Conservation (phyloP, 2,113 vertebrate species). For the Puma concolor region DNA sequence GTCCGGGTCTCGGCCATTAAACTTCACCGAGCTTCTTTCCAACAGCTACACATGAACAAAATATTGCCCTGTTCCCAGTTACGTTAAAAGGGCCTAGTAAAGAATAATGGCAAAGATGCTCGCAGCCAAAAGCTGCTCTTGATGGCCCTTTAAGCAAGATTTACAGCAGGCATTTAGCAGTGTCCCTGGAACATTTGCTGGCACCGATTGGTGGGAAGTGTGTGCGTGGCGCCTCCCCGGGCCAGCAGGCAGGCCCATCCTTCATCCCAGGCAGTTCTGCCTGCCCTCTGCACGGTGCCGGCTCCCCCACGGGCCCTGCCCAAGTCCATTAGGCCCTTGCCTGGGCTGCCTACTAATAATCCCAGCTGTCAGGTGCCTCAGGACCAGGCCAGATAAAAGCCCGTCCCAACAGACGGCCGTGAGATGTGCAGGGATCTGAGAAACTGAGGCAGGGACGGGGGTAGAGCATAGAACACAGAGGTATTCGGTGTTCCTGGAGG, state of each 20-base stretch:
- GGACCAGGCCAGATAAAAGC: not conserved
- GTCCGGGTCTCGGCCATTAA: constrained; percentile 41
- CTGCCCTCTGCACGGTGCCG: not conserved
- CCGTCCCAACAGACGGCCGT: not conserved
- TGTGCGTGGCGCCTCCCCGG: constrained; percentile 56
- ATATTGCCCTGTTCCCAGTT: constrained; percentile 83
- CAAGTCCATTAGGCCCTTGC: constrained; percentile 57
- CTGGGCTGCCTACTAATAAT: constrained; percentile 58
- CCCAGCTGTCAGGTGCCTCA: not conserved
- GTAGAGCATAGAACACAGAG: not conserved
- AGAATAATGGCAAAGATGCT: constrained; percentile 85
- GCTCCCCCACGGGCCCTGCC: constrained; percentile 66
- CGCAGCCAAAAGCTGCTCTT: constrained; percentile 85
- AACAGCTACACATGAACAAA: constrained; percentile 82
- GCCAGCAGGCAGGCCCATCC: constrained; percentile 70
- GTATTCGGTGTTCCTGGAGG: not conserved
- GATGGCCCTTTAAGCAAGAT: constrained; percentile 85
- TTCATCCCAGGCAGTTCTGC: constrained; percentile 71
- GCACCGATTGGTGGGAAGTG: constrained; percentile 77
- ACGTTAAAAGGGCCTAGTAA: constrained; percentile 85
- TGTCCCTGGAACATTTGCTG: constrained; percentile 84
- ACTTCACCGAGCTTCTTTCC: constrained; percentile 61
- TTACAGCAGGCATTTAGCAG: constrained; percentile 87
- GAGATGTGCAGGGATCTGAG: not conserved
- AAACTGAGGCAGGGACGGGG: constrained; percentile 5